These are phyloP conservation scores for Phalangium opilio DNA, from an alignment of 2,888 invertebrate genomes.

Conservation along the genomic window DNA sequence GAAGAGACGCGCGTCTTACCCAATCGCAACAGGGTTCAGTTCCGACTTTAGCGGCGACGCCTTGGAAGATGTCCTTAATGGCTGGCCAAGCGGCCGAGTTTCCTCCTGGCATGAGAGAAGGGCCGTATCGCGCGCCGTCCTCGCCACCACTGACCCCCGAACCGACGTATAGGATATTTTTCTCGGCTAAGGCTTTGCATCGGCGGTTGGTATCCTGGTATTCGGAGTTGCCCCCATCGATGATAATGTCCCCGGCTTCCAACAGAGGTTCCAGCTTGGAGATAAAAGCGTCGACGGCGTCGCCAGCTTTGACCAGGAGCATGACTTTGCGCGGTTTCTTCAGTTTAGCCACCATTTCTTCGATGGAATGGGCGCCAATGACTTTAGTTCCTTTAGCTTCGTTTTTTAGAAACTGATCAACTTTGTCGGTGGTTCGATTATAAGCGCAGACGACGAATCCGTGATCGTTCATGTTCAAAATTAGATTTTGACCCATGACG, in stretches of 20 bases:
- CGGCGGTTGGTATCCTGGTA: constrained; percentile 83
- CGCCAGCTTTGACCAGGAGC: constrained; percentile 77
- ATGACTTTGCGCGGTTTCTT: constrained; percentile 86
- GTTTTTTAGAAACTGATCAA: constrained; percentile 75
- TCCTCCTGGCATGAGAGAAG: constrained; percentile 97
- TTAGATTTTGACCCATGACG: constrained; percentile 98
- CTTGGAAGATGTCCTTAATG: constrained; percentile 83
- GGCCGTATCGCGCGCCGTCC: constrained; percentile 89
- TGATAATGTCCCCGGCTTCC: constrained; percentile 85
- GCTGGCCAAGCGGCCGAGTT: constrained; percentile 84
- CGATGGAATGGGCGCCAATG: constrained; percentile 77
- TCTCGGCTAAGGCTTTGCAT: constrained; percentile 53
- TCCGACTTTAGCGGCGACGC: constrained; percentile 77
- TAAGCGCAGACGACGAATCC: constrained; percentile 66
- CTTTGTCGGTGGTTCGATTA: constrained; percentile 90
- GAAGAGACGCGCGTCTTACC: constrained; percentile 37
- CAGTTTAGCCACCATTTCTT: constrained; percentile 78
- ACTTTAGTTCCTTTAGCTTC: constrained; percentile 96
- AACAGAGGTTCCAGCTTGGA: constrained; percentile 64
- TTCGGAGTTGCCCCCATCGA: constrained; percentile 98
- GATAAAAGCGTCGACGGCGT: constrained; percentile 89
- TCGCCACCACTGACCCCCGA: constrained; percentile 95
- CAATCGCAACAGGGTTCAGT: constrained; percentile 95
- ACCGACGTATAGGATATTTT: constrained; percentile 73
- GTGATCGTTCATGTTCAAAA: constrained; percentile 97